Percentiles rank a stretch among this genome's conserved stretches.
phyloP scores from a whole-genome alignment of 2,888 invertebrate genomes.

The Drosophila quinaria region DNA sequence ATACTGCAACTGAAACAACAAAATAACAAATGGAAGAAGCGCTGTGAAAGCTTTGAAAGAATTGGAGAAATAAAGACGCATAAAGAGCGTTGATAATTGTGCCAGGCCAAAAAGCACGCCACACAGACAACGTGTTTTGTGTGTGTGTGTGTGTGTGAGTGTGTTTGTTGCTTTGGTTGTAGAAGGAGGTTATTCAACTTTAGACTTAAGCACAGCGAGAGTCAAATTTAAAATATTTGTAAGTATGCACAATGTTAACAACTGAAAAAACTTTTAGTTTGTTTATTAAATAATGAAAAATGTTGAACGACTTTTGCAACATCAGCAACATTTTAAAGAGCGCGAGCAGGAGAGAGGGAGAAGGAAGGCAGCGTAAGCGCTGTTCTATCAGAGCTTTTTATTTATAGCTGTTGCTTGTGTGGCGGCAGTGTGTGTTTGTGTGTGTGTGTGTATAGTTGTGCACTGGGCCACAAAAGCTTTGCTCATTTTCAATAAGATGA shows the following conservation, averaged over 20 bases:
- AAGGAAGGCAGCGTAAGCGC: slow-evolving; percentile 54
- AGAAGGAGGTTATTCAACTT: slow-evolving; percentile 60
- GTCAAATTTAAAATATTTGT: slow-evolving; percentile 22
- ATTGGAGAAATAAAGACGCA: slow-evolving; percentile 29
- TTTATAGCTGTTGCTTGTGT: neutral
- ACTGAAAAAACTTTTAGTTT: slow-evolving; percentile 8
- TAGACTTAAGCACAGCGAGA: slow-evolving; percentile 9
- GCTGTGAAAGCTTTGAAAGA: slow-evolving; percentile 42
- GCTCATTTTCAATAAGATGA: slow-evolving; percentile 31
- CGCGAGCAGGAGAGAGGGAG: neutral
- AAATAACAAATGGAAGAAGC: slow-evolving; percentile 11
- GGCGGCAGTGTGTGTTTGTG: neutral
- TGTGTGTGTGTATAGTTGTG: slow-evolving; percentile 11
- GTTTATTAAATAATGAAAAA: slow-evolving; percentile 4
- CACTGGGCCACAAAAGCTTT: slow-evolving; percentile 47
- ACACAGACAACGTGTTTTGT: slow-evolving; percentile 30
- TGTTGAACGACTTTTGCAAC: slow-evolving; percentile 32
- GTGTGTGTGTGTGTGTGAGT: neutral
- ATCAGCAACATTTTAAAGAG: slow-evolving; percentile 35
- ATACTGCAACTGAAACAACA: neutral
- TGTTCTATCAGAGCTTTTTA: slow-evolving; percentile 62
- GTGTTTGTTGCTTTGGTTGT: neutral
- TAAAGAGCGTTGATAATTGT: slow-evolving; percentile 41
- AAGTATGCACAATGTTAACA: slow-evolving; percentile 1
- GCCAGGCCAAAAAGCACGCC: slow-evolving; percentile 49